These are phyloP conservation scores for Cephus nigrinus DNA, from an alignment of 2,888 invertebrate genomes.

Conservation along the genomic window DNA sequence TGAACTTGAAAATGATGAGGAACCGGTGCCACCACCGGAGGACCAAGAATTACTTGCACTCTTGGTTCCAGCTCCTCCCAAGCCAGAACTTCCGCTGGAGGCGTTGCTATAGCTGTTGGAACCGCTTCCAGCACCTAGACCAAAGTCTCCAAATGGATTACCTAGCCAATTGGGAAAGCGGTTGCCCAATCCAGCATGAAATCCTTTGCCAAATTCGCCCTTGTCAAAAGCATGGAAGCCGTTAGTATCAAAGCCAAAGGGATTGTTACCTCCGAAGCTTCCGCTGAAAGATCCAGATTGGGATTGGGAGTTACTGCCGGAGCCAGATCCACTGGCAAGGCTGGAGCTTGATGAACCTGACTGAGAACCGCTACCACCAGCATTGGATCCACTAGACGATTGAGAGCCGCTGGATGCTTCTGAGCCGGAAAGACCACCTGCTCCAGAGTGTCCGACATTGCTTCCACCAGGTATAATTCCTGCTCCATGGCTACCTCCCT, in stretches of 20 bases:
- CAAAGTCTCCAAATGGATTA: neutral
- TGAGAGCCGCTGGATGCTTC: neutral
- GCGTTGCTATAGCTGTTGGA: conserved; percentile 14
- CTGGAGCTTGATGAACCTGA: neutral
- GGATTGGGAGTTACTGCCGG: conserved; percentile 4
- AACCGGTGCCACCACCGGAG: conserved; percentile 23
- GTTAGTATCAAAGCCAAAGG: neutral
- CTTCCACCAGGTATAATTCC: neutral
- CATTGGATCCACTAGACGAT: neutral
- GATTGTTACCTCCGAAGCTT: conserved; percentile 9
- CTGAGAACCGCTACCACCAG: conserved; percentile 1
- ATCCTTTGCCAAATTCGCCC: neutral
- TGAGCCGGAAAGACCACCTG: neutral
- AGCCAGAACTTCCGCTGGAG: conserved; percentile 20
- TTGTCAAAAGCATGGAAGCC: neutral
- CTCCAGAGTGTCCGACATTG: neutral
- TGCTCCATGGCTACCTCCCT: neutral
- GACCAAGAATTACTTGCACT: conserved; percentile 27
- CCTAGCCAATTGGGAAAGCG: neutral
- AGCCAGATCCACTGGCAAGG: neutral
- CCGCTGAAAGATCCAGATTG: conserved; percentile 3
- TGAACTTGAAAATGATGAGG: conserved; percentile 13
- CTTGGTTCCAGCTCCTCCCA: conserved; percentile 19
- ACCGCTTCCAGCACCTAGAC: conserved; percentile 6
- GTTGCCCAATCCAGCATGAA: neutral